phyloP scores from a whole-genome alignment of 2,113 vertebrate genomes.

The Struthio camelus region DNA sequence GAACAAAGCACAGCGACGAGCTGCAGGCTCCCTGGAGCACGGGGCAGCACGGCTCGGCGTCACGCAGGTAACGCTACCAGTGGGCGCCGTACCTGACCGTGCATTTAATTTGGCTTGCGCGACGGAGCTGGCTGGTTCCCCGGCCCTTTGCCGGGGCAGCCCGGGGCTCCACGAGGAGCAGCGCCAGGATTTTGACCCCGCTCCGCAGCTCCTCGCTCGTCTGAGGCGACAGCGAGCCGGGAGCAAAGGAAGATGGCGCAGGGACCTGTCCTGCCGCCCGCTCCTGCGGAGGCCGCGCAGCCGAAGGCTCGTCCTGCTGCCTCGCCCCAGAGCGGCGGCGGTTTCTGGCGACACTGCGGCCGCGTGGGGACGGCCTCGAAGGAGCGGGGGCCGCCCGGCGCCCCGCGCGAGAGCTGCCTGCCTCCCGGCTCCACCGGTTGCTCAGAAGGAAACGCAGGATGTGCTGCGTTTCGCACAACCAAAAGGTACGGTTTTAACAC shows the following conservation, averaged over 20 bases:
- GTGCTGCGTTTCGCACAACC: neutral
- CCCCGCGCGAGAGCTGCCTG: rapidly evolving
- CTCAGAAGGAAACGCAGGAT: neutral
- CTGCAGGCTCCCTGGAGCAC: slow-evolving; percentile 36
- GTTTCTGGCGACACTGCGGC: neutral
- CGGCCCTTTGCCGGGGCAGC: rapidly evolving
- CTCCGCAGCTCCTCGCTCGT: neutral
- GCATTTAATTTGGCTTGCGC: neutral
- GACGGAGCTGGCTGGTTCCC: rapidly evolving
- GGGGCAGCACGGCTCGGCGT: neutral
- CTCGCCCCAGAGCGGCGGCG: rapidly evolving
- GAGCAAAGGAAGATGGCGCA: neutral
- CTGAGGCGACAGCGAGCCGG: neutral
- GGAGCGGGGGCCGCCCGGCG: neutral
- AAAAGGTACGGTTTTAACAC: neutral
- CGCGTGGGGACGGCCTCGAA: neutral
- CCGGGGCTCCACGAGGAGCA: neutral
- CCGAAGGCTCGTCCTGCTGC: neutral
- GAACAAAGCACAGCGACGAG: slow-evolving; percentile 71
- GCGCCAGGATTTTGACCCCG: rapidly evolving
- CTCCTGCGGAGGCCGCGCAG: too few species aligned
- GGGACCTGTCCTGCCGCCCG: neutral
- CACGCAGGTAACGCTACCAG: neutral
- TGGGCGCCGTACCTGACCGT: neutral
- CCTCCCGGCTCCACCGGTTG: neutral